phyloP scores from a whole-genome alignment of 2,888 invertebrate species.

The Idaea biselata region DNA sequence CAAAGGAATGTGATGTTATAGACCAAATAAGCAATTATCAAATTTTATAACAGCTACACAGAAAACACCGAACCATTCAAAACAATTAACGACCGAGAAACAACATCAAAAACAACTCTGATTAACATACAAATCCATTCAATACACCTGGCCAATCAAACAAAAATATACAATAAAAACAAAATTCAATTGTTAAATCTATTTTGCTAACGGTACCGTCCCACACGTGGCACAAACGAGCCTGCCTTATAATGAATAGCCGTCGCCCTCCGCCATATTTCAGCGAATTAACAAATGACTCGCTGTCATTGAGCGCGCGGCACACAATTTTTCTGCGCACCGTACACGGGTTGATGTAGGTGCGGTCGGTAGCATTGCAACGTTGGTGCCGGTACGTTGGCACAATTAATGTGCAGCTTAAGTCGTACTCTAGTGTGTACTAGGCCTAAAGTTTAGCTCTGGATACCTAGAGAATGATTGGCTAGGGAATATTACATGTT shows the following conservation, averaged over 20 bases:
- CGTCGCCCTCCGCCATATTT: constrained; percentile 76
- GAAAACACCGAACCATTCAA: background rate
- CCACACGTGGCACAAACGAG: constrained; percentile 76
- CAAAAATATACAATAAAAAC: background rate
- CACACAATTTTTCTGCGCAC: constrained; percentile 77
- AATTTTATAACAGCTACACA: background rate
- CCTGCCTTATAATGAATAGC: constrained; percentile 77
- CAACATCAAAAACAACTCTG: constrained; percentile 2
- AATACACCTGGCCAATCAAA: background rate
- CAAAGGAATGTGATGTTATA: no score
- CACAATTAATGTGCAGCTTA: constrained; percentile 56
- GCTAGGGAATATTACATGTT: background rate
- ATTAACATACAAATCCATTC: constrained; percentile 6
- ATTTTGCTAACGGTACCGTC: constrained; percentile 52
- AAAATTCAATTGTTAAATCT: constrained; percentile 12
- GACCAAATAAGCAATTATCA: background rate
- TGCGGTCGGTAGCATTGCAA: constrained; percentile 59
- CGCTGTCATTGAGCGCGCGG: constrained; percentile 69
- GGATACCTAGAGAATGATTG: background rate
- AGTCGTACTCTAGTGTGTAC: constrained; percentile 21
- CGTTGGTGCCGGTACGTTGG: constrained; percentile 35
- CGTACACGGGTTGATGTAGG: constrained; percentile 73
- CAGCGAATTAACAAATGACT: constrained; percentile 79
- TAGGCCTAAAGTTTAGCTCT: constrained; percentile 18
- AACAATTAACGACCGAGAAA: background rate